Evolutionary conservation across 2,113 vertebrate species (phyloP).

Genomic region (Pseudorectes ferrugineus): DNA sequence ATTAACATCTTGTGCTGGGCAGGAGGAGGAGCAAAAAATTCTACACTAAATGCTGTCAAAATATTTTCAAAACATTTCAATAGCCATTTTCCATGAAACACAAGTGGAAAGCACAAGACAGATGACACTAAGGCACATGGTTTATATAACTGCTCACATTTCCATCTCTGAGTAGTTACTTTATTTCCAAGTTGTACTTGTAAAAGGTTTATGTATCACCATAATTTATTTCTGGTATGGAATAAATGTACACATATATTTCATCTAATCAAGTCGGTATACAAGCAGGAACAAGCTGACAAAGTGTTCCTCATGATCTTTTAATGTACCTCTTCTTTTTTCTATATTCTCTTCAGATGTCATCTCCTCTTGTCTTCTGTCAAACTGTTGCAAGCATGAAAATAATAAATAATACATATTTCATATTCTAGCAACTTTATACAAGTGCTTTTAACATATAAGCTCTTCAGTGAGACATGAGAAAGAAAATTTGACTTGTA

Average conservation of each 20-base stretch:
- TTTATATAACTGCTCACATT: neutral
- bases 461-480: neutral
- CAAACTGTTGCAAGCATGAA: neutral
- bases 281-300: neutral
- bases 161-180: neutral
- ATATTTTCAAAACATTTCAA: neutral
- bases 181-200: neutral
- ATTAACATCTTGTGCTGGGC: neutral
- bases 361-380: neutral
- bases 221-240: neutral
- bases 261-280: neutral
- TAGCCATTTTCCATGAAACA: neutral
- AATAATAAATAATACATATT: slow-evolving; percentile 38
- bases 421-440: neutral
- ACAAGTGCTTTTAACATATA: slow-evolving; percentile 7
- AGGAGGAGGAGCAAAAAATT: neutral
- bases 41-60: neutral
- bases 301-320: neutral
- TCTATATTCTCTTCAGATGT: neutral
- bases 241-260: slow-evolving; percentile 8
- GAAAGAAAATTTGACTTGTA: slow-evolving; percentile 15
- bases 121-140: neutral
- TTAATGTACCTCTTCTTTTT: neutral
- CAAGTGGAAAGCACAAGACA: neutral
- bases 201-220: neutral